Evolutionary conservation across 1,140 invertebrate species (phyloP), one percentile per base, ranked within the genome.

Genomic region (Brachionus angularis): DNA sequence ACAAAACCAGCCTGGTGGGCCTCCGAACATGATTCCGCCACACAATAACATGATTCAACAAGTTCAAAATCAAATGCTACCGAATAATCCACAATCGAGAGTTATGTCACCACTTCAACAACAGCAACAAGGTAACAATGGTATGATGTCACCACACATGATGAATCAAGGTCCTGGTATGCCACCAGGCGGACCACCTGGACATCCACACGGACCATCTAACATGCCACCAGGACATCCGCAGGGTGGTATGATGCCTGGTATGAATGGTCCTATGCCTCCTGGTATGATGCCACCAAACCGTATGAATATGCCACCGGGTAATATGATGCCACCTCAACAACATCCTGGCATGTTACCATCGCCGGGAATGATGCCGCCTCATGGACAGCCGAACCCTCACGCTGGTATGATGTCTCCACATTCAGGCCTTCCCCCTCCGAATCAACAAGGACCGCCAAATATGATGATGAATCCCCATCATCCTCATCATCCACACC

Each of bases 271-370:
- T 10, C 62, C 62, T 1, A 44, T 67, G 42, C 62, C 62, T 3
- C 62, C 42, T 31, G 62, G 62, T 33, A 67, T 67, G 62, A 67
- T 67, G 62, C 62, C 39, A 42, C n/a, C 53, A n/a, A 58, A 58
- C 27, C 62, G 62, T 16, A 67, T 67, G 62, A 46, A 46, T 18
- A 44, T 67, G 0, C 62, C 62, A 18, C 62, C 62, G 14, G 62
- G 62, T 10, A 46, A 67, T 31, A 67, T 67, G 62, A 46, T 67
- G 42, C 62, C 62, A 47, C 62, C 62, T 16, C 10, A 16, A 27
- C 62, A 67, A 52, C 49, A 52, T 52, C 4, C 39, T 3, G 16
- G 16, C 39, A 42, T 42, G n/a, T n/a, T n/a, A n/a, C n/a, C n/a
- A n/a, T n/a, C n/a, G n/a, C n/a, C n/a, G 39, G 39, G 39, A 14